phyloP scores from a whole-genome alignment of 2,113 vertebrate genomes.

The Alethe diademata region DNA sequence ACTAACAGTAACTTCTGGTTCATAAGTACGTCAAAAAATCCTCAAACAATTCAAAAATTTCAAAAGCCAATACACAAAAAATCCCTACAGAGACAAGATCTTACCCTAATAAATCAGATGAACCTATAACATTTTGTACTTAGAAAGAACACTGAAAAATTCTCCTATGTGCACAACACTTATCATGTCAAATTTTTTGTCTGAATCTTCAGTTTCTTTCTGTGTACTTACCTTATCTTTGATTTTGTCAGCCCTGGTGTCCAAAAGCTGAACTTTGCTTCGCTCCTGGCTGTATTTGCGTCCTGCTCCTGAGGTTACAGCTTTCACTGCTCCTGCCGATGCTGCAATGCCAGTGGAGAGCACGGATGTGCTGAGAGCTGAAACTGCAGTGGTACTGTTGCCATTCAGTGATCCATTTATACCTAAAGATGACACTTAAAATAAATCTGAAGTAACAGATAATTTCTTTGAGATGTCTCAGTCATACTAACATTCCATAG shows the following conservation, averaged over 20 bases:
- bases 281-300: constrained; percentile 78
- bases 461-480: not conserved
- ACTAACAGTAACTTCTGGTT: not conserved
- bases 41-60: not conserved
- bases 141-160: not conserved
- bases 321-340: constrained; percentile 73
- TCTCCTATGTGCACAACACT: not conserved
- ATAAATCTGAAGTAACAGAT: not conserved
- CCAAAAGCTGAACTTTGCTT: constrained; percentile 73
- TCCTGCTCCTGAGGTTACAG: constrained; percentile 71
- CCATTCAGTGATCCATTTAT: constrained; percentile 86
- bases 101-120: not conserved
- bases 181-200: not conserved
- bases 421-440: constrained; percentile 67
- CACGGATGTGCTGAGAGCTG: constrained; percentile 75
- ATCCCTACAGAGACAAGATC: not conserved
- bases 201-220: not conserved
- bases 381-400: constrained; percentile 74
- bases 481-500: not conserved
- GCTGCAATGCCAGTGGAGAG: constrained; percentile 75
- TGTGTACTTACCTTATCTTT: constrained; percentile 85
- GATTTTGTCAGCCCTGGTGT: constrained; percentile 77
- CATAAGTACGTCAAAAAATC: not conserved
- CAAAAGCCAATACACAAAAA: not conserved
- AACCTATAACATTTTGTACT: not conserved